Base-by-base conservation (phyloP, 1,140 invertebrate species). In the Rhyacophila brunnea region DNA sequence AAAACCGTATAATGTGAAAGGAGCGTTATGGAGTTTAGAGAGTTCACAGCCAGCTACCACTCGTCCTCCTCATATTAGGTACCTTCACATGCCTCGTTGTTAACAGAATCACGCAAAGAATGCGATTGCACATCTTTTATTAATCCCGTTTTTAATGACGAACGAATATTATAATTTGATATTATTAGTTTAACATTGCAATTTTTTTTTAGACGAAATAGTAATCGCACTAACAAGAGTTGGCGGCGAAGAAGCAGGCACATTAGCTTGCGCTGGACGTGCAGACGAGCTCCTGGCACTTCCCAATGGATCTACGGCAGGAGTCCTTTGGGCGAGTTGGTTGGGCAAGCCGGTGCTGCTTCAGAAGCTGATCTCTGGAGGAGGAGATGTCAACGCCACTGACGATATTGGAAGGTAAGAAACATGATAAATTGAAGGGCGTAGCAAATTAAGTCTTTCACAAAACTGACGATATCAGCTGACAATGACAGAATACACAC, bases 351-450 rank as follows among this genome's bases (percentile, higher is more conserved):
- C 68, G 13, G 67, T 69, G 28, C 56, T 79, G 18, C 48, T 83
- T 14, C 60, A 71, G 13, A 67, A 66, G 43, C 55, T 82, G n/a
- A 56, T 83, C 28, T 69, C 73, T 34, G 52, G 69, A 9, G 77
- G 74, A 15, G 69, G 74, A 3, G 68, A 76, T 61, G 68, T 77
- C 28, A 71, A 79, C 43, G 68, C 67, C 14, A 64, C 63, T 38
- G 82, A 84, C 64, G 68, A 70, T 28, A 63, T 66, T 54, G 81
- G 81, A 61, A 79, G 81, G 81, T 84, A 72, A 65, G 49, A 35
- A 6, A 7, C n/a, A 4, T 15, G 11, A 4, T n/a, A 40, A 13
- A 6, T 28, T 28, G 23, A 3, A 5, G 3, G 3, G 9, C 23
- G 23, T 28, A 3, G 3, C 9, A 28, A 28, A 9, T 5, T 28